Evolutionary conservation across 30 jellyfish, hydroid and myxozoan genomes (phyloP), one percentile per base, ranked within the genome.

Genomic region (Turritopsis dohrnii): DNA sequence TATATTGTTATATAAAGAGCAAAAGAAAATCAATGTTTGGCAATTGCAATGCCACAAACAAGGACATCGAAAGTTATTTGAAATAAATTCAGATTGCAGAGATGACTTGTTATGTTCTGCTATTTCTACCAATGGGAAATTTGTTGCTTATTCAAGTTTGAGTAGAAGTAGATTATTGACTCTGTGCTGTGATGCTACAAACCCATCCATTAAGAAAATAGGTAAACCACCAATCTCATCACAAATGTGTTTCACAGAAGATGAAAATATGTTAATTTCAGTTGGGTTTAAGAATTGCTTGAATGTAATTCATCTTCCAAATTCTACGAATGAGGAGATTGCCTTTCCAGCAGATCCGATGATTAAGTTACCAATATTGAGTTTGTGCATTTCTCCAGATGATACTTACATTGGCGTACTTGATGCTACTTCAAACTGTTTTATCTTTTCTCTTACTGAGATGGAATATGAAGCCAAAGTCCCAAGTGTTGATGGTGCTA

Each of bases 21-120:
- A 79, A 25, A 83, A 83, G 24, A 75, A 28, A 28, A 18, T 90
- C 22, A 88, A 81, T 86, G 73, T 85, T 28, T 90, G 97, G 97
- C 75, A 85, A 71, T 81, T 90, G 65, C 89, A 92, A 1, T 22
- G 20, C 54, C 74, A 79, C 8, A 65, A 66, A 16, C 71, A 60
- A 24, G 26, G 22, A 9, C 28, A 23, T 25, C 41, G n/a, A 3
- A 23, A 89, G 79, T 82, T 89, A 18, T 60, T 89, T 19, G 90
- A 84, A 52, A 75, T 89, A n/a, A 84, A 76, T 28, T 80, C 90
- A 3, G 75, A 79, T 4, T 80, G 86, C 21, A 85, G 54, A 1
- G 80, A 71, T 26, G 80, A 80, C 54, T 81, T 89, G 3, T 65
- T 87, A 21, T 75, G 90, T 27, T 74, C 90, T n/a, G 96, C 89